A percentile compares a stretch with the other conserved stretches of the same genome.
Evolutionary conservation across 2,888 invertebrate species (phyloP).

Genomic region (Epinotia bilunana): DNA sequence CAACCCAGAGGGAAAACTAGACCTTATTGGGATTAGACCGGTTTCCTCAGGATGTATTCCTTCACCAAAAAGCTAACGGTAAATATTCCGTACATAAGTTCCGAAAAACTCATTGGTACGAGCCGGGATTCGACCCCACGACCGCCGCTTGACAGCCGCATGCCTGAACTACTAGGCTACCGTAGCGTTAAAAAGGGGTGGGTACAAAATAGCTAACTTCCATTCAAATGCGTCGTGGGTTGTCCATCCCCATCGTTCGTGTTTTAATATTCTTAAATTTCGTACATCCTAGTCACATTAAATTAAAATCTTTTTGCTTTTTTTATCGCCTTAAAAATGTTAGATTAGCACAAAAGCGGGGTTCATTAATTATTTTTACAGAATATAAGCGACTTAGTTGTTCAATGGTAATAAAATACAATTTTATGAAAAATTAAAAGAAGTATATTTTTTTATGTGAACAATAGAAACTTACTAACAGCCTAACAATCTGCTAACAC

Average conservation of each 20-base stretch:
- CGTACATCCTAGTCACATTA: slow-evolving; percentile 45
- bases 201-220: not conserved
- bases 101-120: too few relatives aligned
- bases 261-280: slow-evolving; percentile 11
- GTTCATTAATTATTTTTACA: slow-evolving; percentile 54
- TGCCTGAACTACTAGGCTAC: too few relatives aligned
- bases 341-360: slow-evolving; percentile 44
- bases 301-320: slow-evolving; percentile 53
- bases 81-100: too few relatives aligned
- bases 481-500: slow-evolving; percentile 34
- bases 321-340: slow-evolving; percentile 45
- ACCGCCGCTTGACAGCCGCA: too few relatives aligned
- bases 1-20: too few relatives aligned
- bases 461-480: slow-evolving; percentile 53
- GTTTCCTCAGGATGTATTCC: too few relatives aligned
- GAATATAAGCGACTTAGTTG: slow-evolving; percentile 49
- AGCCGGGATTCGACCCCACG: too few relatives aligned
- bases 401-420: not conserved
- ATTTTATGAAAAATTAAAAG: not conserved
- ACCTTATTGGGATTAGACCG: too few relatives aligned
- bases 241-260: not conserved
- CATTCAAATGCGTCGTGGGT: not conserved
- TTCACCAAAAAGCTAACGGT: too few relatives aligned
- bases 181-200: too few relatives aligned
- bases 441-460: not conserved